Conservation (phyloP, 2,888 invertebrate species). For the Gonocerus acuteangulatus region DNA sequence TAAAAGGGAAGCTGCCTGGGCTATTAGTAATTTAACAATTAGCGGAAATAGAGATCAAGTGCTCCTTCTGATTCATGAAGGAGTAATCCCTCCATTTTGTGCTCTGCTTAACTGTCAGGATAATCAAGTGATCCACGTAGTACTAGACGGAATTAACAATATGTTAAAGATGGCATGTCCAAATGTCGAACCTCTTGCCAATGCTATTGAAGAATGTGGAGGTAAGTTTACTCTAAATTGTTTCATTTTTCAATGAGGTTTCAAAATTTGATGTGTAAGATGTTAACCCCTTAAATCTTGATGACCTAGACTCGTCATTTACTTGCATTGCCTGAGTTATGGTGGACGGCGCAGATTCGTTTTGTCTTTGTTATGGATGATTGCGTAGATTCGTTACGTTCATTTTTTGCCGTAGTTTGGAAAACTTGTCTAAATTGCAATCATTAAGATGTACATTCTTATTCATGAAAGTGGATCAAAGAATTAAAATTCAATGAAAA, state of each 20-base stretch:
- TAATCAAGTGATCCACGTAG: conserved; percentile 84
- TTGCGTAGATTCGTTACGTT: no score
- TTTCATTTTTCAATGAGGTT: neutral
- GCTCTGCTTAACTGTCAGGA: conserved; percentile 90
- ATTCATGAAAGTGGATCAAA: no score
- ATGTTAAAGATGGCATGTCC: conserved; percentile 88
- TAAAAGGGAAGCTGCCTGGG: conserved; percentile 99
- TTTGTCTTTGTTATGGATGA: no score
- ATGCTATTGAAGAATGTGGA: conserved; percentile 94
- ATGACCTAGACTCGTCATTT: neutral
- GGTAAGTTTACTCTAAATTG: conserved; percentile 52
- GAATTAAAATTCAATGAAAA: no score
- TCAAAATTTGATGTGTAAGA: neutral
- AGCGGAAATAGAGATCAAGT: conserved; percentile 92
- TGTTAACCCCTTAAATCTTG: neutral
- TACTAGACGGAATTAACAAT: conserved; percentile 93
- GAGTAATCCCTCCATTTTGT: conserved; percentile 94
- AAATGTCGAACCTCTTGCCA: conserved; percentile 71
- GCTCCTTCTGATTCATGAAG: conserved; percentile 74
- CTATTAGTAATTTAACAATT: conserved; percentile 96
- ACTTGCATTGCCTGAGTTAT: neutral
- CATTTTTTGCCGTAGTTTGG: no score
- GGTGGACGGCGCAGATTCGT: no score
- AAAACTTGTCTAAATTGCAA: no score
- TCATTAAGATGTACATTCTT: no score